Percentiles rank a stretch among this genome's conserved stretches.
phyloP scores from a whole-genome alignment of 2,888 invertebrate genomes.

The Tachystola acroxantha region DNA sequence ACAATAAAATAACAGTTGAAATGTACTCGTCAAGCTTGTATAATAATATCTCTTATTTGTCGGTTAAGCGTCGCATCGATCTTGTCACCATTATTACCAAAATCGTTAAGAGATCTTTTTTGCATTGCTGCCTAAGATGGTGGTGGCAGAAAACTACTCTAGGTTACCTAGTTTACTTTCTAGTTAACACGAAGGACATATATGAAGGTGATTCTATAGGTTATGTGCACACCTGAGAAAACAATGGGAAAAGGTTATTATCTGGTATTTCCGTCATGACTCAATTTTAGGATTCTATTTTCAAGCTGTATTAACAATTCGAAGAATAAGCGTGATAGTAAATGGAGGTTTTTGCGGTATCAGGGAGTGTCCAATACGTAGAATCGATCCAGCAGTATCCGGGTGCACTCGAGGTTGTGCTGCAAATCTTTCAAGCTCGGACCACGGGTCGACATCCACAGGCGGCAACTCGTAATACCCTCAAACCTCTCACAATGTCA shows the following conservation, averaged over 20 bases:
- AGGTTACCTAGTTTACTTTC: conserved; percentile 19
- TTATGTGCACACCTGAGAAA: no score
- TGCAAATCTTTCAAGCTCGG: conserved; percentile 29
- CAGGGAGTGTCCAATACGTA: conserved; percentile 24
- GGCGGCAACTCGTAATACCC: conserved; percentile 13
- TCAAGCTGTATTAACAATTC: no score
- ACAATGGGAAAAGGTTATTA: no score
- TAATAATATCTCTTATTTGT: no score
- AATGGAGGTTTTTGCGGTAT: conserved; percentile 44
- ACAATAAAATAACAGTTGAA: no score
- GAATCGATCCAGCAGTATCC: conserved; percentile 26
- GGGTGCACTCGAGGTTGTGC: conserved; percentile 42
- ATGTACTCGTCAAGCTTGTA: no score
- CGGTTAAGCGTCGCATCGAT: no score
- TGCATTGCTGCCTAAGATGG: conserved; percentile 16
- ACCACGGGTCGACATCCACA: conserved; percentile 24
- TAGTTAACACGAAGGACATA: no score
- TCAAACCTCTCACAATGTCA: conserved; percentile 11
- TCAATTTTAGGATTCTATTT: no score
- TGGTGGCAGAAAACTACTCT: conserved; percentile 25
- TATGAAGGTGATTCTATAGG: no score
- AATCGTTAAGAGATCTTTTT: conserved; percentile 34
- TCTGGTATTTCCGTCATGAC: no score
- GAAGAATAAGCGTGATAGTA: no score
- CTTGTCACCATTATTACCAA: conserved; percentile 10